Base-by-base conservation (phyloP, 2,888 invertebrate genomes). In the Clunio marinus region DNA sequence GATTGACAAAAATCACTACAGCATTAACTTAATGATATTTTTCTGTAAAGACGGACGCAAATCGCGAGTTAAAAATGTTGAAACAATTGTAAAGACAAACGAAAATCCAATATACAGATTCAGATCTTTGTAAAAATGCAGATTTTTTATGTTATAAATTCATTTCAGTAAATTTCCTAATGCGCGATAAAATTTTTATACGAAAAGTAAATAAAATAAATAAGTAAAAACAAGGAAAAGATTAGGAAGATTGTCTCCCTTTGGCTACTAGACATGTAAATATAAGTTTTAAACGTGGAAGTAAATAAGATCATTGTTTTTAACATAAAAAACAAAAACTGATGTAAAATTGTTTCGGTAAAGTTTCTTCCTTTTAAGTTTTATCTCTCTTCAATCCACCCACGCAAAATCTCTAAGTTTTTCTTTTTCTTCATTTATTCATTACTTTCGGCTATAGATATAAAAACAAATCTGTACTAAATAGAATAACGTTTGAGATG, bases 371-470 rank as follows among this genome's bases (percentile, higher is more conserved):
- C n/a, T n/a, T n/a, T n/a, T n/a, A 5, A n/a, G 32, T 32, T 7
- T 32, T 41, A n/a, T n/a, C 41, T 41, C 41, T 10, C 2, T 41
- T 41, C 15, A 10, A 41, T 41, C 41, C 10, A 41, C 41, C 41
- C 41, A 41, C 41, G 41, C 41, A 41, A n/a, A 41, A 41, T 41
- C 41, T 41, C 41, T n/a, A n/a, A 41, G 41, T 41, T 41, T 41
- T 15, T n/a, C 15, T 41, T n/a, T 7, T 32, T 32, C 32, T n/a
- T 32, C 32, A 32, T 32, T 32, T 4, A 32, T 32, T 32, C 4
- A 32, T 32, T 8, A 32, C n/a, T n/a, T 32, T n/a, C 41, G 41
- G n/a, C 41, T 13, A 41, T 41, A n/a, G 41, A 41, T 10, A 41
- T 10, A 10, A 32, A 32, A 32, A n/a, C 32, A 5, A 41, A 15